Evolutionary conservation across 2,888 invertebrate species (phyloP), one percentile per base, ranked within the genome.

Genomic region (Lasioglossum malachurum): DNA sequence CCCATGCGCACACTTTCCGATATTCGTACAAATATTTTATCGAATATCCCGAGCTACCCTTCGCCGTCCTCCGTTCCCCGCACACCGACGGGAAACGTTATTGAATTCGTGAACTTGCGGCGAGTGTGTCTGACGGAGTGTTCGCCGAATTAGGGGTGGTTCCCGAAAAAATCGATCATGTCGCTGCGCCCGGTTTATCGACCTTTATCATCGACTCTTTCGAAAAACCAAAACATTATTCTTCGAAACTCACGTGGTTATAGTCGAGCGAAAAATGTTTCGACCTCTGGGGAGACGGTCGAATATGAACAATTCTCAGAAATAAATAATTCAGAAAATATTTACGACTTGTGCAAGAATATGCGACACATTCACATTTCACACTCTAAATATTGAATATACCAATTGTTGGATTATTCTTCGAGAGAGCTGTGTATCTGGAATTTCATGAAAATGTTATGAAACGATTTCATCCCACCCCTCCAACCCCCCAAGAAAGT

Each of bases 21-120:
- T 82, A 83, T 81, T 83, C 82, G 74, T 82, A 82, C 81, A 82
- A 82, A 82, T 82, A 82, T 82, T 82, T 82, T 82, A 82, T 80
- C 82, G 78, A 53, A 74, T 67, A 74, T 46, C 81, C 57, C 27
- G 4, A 44, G 75, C 44, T 53, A 81, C 44, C n/a, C 73, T 35
- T 4, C 53, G 69, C 4, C 69, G 14, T 16, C 23, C 8, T 19
- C 19, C 31, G 16, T 3, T 2, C 19, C 27, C 67, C 60, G 27
- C 27, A 7, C 60, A 27, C 74, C 74, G 57, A 27, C 82, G 75
- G 76, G 72, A 76, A 75, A 81, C 82, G 75, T 82, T 83, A 82
- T 82, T 82, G 83, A 75, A 75, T 82, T 82, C 49, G 83, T n/a
- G 75, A 64, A 72, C 60, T 75, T 72, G 16, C n/a, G 35, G 64